These are phyloP conservation scores for Empidonax alnorum DNA, from an alignment of 2,113 vertebrate species.

Conservation along the genomic window DNA sequence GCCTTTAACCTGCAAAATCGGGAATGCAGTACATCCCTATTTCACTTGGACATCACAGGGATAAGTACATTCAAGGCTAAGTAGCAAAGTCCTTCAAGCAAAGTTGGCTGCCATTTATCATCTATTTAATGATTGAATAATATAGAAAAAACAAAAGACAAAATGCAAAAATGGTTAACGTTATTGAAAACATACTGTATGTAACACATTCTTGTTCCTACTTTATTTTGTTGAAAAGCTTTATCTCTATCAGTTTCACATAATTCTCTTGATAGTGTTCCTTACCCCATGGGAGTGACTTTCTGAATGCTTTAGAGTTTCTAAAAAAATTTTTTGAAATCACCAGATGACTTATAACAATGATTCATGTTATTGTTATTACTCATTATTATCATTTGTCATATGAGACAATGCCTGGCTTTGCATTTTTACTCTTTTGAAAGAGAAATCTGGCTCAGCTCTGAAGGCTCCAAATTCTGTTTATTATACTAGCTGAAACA, in stretches of 20 bases:
- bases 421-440: conserved; percentile 14
- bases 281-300: background rate
- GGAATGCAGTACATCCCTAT: background rate
- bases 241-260: background rate
- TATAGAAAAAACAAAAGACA: background rate
- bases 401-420: conserved; percentile 41
- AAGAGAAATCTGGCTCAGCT: conserved; percentile 12
- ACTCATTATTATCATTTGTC: conserved; percentile 51
- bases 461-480: background rate
- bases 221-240: background rate
- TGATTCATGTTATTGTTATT: conserved; percentile 42
- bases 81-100: background rate
- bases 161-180: background rate
- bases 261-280: background rate
- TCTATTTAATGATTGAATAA: background rate
- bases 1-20: background rate
- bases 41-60: background rate
- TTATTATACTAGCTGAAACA: conserved; percentile 49
- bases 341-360: conserved; percentile 11
- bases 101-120: background rate
- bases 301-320: background rate
- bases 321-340: background rate
- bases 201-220: background rate
- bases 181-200: background rate
- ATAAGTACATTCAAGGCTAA: background rate